Evolutionary conservation across 2,113 vertebrate species (phyloP), one percentile per base, ranked within the genome.

Genomic region (Gulo gulo): DNA sequence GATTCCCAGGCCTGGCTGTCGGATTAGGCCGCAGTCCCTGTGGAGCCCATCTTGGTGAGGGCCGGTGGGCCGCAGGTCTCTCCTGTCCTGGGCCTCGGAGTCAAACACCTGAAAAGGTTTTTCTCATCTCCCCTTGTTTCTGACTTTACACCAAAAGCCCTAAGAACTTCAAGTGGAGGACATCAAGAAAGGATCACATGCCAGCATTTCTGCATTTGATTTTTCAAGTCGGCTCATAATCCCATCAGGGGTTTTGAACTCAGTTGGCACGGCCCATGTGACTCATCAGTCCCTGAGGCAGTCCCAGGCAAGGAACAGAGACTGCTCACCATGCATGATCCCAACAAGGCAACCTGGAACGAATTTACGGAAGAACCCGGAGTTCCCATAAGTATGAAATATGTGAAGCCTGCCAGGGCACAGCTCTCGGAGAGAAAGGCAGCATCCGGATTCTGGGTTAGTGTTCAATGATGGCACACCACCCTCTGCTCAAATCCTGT

Each of bases 271-370:
- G 99, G 99, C 99, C 98, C 99, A 98, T 97, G 99, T 99, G 99
- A 99, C 98, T 99, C 99, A 98, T 99, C 99, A 79, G 99, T 99
- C 98, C 99, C 99, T 83, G 99, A 99, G 99, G 99, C 99, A 99
- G 99, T 99, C 99, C 99, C 99, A 93, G 99, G 99, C 98, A 99
- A 99, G 98, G 99, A 99, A 98, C 99, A 99, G 99, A 99, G 99
- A 98, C 99, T 99, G 98, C 99, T 99, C 98, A 99, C 99, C 97
- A 99, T 99, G 97, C 99, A 99, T 98, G 99, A 99, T 98, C 99
- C 99, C 95, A 99, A 99, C 98, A 99, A 99, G 97, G 99, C 99
- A 98, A 99, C 99, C 97, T 98, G 99, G 98, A 99, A 99, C 98
- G 99, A 99, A 98, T 99, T 99, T 98, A 99, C 99, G 95, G 99